Evolutionary conservation across 1,140 invertebrate species (phyloP), one percentile per base, ranked within the genome.

Genomic region (Cyclargus thomasi): DNA sequence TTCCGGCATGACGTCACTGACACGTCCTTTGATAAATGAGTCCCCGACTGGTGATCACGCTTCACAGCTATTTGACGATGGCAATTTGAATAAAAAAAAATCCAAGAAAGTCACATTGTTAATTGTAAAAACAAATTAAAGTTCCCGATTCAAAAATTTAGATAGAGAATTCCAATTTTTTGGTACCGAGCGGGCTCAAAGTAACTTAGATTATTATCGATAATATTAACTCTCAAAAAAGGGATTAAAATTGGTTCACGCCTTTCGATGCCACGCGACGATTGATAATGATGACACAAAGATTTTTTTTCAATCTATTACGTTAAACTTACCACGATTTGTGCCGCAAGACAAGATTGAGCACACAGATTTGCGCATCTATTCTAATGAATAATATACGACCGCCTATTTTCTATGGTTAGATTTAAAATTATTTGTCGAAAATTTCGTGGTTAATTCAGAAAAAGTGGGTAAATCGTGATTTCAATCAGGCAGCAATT

Each of bases 21-120:
- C 68, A 68, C 68, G 63, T 57, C 20, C 62, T 53, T 68, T 53
- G 78, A 77, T 77, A 73, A 77, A 79, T 74, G 74, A 79, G 66
- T 67, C 67, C 29, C 18, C 18, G 18, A 59, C 6, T 7, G 18
- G 10, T 18, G 16, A 20, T 65, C n/a, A 23, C 17, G 16, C 55
- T 57, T 57, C n/a, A 57, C 36, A 66, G 29, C 29, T 66, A 66
- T 66, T 66, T 36, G 53, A 59, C 7, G 53, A 17, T 6, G 20
- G 18, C 3, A 59, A 59, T 47, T 47, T 47, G 4, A 47, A 47
- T 47, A 14, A 47, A 14, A 1, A 20, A n/a, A 18, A 20, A 1
- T 22, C 20, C 17, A 11, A 20, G 6, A 11, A 59, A 2, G 53
- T 8, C 53, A 21, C 18, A 20, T 20, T 59, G 0, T 7, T 21